Base-by-base conservation (phyloP, 1,140 invertebrate genomes). In the Samia ricini region DNA sequence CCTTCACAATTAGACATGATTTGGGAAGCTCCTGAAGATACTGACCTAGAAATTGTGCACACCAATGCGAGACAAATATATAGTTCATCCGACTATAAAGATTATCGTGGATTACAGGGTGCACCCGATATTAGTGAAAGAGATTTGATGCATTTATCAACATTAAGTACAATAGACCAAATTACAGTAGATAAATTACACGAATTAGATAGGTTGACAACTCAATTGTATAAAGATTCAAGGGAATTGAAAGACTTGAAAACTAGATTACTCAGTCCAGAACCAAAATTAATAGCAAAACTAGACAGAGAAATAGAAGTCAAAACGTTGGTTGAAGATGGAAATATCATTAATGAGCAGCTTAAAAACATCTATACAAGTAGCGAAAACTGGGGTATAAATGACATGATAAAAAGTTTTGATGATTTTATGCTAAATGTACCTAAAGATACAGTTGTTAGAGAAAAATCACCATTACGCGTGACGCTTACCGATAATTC, bases 1-100 rank as follows among this genome's bases (percentile, higher is more conserved):
- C 82, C 92, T 57, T 94, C 94, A 48, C 95, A 96, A 68, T 84
- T 96, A 62, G 95, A 94, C 61, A 96, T 96, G 94, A 96, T 96
- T 70, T 96, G 95, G 94, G 95, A 97, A 78, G 92, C 92, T 61
- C 85, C 91, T 12, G 93, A 93, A 80, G 92, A 92, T 69, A 66
- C 91, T 77, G 75, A 92, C 84, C 71, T 92, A 64, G 88, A 92
- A 79, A 75, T 91, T 70, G 68, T 90, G 81, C 71, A 71, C 65
- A 75, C 81, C 71, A 78, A 74, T 74, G 77, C 69, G 52, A 86
- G 79, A 91, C 94, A 95, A 88, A 92, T 96, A 26, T 96, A 95
- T 79, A 95, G 94, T 80, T 92, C 95, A 5, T 91, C 93, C 57
- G 95, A 96, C 85, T 96, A 96, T 72, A 96, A 95, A 83, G 94